Evolutionary conservation across 2,888 invertebrate species (phyloP), one percentile per base, ranked within the genome.

Genomic region (Epirrhoe alternata): DNA sequence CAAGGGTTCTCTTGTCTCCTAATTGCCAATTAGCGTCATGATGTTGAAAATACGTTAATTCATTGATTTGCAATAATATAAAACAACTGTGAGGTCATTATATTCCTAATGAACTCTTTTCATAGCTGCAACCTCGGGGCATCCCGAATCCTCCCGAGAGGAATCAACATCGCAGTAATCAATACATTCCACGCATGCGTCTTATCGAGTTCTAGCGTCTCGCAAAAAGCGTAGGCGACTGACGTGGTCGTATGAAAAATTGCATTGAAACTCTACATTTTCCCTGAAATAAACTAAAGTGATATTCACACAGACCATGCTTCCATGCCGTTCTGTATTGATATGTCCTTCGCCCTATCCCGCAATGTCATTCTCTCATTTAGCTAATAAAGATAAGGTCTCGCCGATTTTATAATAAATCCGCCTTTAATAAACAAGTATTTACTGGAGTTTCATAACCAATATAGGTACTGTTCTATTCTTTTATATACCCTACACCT

Each of bases 141-240:
- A 75, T 74, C 73, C 69, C 70, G 78, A 79, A 8, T 49, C 4
- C 42, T 64, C 68, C 60, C 64, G 61, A 82, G 76, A 71, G 79
- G 82, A 86, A 86, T 86, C 86, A 82, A 82, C 83, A 77, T 76
- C 80, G 81, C 76, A 81, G 77, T 78, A 88, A 93, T 92, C 92
- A 89, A 93, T 92, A 92, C 75, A 78, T 81, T 86, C 75, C 83
- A 88, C 93, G 93, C 93, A 92, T 93, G 93, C 93, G 93, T 90
- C 86, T 82, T 73, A 71, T 78, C 78, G 77, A 75, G 79, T 76
- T 75, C 68, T 75, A 79, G 74, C 72, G 78, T 82, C 80, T 81
- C 71, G 69, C 68, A 67, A 76, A 66, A 63, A 78, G 80, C 82
- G 85, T 82, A 75, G 83, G 82, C 77, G 79, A 75, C 80, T 77